Conservation (phyloP, 2,113 vertebrate genomes). For the Hippocampus barbouri region DNA sequence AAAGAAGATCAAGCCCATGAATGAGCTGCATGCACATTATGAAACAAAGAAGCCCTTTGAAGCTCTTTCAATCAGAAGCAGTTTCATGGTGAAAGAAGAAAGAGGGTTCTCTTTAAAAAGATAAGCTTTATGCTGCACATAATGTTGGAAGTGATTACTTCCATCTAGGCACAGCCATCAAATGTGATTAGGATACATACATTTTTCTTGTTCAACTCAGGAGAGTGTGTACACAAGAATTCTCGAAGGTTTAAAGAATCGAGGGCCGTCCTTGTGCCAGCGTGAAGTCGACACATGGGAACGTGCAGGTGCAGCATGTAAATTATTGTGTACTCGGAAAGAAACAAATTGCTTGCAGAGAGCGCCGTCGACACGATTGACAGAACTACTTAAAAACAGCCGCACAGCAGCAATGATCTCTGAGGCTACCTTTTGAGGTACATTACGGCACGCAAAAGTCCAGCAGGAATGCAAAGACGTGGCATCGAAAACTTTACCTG, state of each 20-base stretch:
- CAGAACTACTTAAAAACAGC: constrained; percentile 66
- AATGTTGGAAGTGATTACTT: constrained; percentile 72
- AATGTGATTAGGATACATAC: constrained; percentile 72
- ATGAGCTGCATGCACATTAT: constrained; percentile 76
- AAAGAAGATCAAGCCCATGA: constrained; percentile 67
- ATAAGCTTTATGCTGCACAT: constrained; percentile 74
- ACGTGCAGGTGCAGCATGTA: constrained; percentile 63
- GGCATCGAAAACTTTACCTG: constrained; percentile 24
- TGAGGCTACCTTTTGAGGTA: constrained; percentile 50
- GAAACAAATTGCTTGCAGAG: constrained; percentile 60
- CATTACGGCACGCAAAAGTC: constrained; percentile 44
- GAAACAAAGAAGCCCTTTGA: constrained; percentile 77
- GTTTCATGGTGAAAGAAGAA: constrained; percentile 77
- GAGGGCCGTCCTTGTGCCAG: constrained; percentile 39
- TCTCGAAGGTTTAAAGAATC: constrained; percentile 45
- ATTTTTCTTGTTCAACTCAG: constrained; percentile 51
- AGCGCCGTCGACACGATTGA: constrained; percentile 67
- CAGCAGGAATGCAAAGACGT: constrained; percentile 32
- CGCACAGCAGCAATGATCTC: constrained; percentile 54
- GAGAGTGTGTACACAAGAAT: constrained; percentile 47
- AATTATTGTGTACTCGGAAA: constrained; percentile 66
- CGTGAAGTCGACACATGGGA: constrained; percentile 44
- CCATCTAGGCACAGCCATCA: constrained; percentile 73
- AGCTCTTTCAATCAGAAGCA: constrained; percentile 75
- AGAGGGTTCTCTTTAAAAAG: constrained; percentile 72